Evolutionary conservation across 2,888 invertebrate species (phyloP).

Genomic region (Zele albiditarsus): DNA sequence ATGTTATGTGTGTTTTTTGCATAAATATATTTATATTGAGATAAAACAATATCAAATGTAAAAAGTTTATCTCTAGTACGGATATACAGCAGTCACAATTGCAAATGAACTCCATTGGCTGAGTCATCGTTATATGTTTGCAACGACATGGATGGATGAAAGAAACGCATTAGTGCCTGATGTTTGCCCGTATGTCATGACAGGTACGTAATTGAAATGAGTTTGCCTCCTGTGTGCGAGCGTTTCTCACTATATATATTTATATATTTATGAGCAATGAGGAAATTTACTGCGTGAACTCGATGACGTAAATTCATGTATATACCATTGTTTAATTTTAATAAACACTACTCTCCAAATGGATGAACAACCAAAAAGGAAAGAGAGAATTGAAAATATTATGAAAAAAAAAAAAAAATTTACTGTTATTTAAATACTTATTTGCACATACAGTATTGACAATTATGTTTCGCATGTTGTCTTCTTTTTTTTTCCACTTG

Average conservation of each 20-base stretch:
- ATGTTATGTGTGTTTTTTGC: too few species aligned
- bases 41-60: too few species aligned
- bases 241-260: background rate
- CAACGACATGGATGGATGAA: slow-evolving; percentile 47
- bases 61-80: background rate
- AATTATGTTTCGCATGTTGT: background rate
- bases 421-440: background rate
- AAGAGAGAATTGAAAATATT: background rate
- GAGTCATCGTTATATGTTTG: slow-evolving; percentile 44
- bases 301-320: slow-evolving; percentile 5
- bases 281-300: slow-evolving; percentile 5
- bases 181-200: slow-evolving; percentile 51
- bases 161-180: slow-evolving; percentile 51
- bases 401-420: background rate
- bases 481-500: too few species aligned
- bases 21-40: too few species aligned
- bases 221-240: slow-evolving; percentile 36
- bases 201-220: slow-evolving; percentile 54
- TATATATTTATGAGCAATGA: background rate
- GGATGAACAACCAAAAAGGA: background rate
- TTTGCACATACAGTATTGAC: background rate
- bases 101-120: slow-evolving; percentile 50
- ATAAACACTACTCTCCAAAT: slow-evolving; percentile 1
- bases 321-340: background rate
- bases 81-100: slow-evolving; percentile 33